Percentiles rank a stretch among this genome's conserved stretches.
These are phyloP conservation scores for Ecliptopera silaceata DNA, from an alignment of 2,888 invertebrate genomes.

Conservation along the genomic window DNA sequence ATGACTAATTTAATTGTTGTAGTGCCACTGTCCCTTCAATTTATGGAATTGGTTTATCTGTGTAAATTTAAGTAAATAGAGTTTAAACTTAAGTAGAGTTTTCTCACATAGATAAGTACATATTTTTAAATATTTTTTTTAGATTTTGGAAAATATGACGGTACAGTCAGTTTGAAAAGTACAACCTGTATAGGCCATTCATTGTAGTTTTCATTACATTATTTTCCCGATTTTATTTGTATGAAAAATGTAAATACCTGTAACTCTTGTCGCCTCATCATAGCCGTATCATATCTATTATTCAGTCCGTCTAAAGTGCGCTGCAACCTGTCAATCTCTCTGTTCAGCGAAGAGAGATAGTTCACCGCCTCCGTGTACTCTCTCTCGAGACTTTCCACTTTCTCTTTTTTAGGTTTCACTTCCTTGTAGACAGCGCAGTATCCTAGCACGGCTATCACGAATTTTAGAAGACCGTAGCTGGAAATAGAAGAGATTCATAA, in stretches of 20 bases:
- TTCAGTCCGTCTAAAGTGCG: constrained; percentile 87
- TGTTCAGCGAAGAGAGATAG: constrained; percentile 87
- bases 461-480: constrained; percentile 90
- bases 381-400: constrained; percentile 89
- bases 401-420: constrained; percentile 93
- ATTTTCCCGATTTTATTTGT: no score
- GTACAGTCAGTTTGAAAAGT: no score
- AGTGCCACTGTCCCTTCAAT: no score
- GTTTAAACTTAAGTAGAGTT: no score
- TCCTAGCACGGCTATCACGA: constrained; percentile 93
- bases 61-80: no score
- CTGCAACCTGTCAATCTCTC: constrained; percentile 89
- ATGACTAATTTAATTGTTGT: no score
- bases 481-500: neutral
- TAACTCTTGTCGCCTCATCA: constrained; percentile 85
- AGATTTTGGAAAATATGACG: no score
- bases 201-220: no score
- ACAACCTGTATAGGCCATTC: no score
- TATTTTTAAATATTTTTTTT: no score
- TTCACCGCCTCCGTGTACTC: constrained; percentile 84
- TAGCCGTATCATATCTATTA: constrained; percentile 89
- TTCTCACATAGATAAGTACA: no score
- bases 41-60: no score
- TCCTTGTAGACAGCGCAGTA: constrained; percentile 95
- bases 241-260: constrained; percentile 57